Evolutionary conservation across 2,113 vertebrate genomes (phyloP), one percentile per base, ranked within the genome.

Genomic region (Grammomys dolichurus): DNA sequence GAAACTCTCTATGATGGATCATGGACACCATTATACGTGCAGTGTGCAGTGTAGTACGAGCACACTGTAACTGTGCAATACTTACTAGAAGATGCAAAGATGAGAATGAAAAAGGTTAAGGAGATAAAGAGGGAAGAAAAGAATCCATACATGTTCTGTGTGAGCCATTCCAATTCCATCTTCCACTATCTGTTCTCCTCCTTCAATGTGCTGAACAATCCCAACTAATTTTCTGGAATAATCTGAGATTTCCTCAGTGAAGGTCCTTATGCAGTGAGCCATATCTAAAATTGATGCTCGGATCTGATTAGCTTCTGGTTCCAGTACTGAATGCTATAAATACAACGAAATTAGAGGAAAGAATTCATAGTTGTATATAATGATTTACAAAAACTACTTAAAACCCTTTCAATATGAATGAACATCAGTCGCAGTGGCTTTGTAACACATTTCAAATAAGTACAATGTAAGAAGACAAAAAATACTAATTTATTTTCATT

Each of bases 241-340:
- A 97, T 99, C 99, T 1, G 99, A 99, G 76, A 99, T 99, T 98
- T 99, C 99, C 90, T 99, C 99, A 6, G 99, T 99, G 98, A 99
- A 99, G 72, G 99, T 99, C 96, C 99, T 99, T 98, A 99, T 99
- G 96, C 99, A 99, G 97, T 99, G 99, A 73, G 99, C 99, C 99
- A 99, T 99, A 98, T 99, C 99, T 98, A 99, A 98, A 98, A 99
- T 99, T 89, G 99, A 99, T 11, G 99, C 99, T 80, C 99, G 99
- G 97, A 99, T 99, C 99, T 99, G 99, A 96, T 99, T 99, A 3
- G 99, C 99, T 98, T 99, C 99, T 17, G 98, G 98, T 98, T 99
- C 99, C 90, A 99, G 98, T 82, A 99, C 99, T 51, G 99, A 99
- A 97, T 99, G 99, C 99, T 99, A 97, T 77, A 97, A 96, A 97